A percentile compares a stretch with the other conserved stretches of the same genome.
phyloP scores from a whole-genome alignment of 2,888 invertebrate species.

The Ctenicera cuprea region DNA sequence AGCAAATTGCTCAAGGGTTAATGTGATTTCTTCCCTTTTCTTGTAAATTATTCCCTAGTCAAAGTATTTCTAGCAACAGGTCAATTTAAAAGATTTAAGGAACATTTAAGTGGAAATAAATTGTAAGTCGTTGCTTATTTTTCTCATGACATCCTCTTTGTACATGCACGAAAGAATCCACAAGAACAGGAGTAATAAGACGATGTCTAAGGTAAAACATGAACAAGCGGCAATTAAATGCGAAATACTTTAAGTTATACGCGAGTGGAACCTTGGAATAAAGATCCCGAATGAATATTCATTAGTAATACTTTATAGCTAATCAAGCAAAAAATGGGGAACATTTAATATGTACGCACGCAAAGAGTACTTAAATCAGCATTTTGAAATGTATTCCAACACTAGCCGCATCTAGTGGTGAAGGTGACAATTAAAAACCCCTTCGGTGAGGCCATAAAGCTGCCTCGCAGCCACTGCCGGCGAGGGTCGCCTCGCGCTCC shows the following conservation, averaged over 20 bases:
- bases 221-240: constrained; percentile 30
- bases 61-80: no score
- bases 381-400: constrained; percentile 44
- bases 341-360: constrained; percentile 43
- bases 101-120: no score
- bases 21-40: no score
- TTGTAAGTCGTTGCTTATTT: no score
- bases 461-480: constrained; percentile 36
- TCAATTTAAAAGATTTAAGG: no score
- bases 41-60: no score
- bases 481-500: constrained; percentile 41
- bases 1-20: no score
- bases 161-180: not conserved
- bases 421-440: constrained; percentile 57
- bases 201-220: constrained; percentile 12
- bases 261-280: constrained; percentile 21
- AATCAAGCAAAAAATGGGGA: constrained; percentile 31
- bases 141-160: no score
- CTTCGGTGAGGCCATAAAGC: constrained; percentile 54
- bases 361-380: constrained; percentile 42
- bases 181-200: not conserved
- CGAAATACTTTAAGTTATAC: constrained; percentile 9
- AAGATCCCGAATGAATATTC: constrained; percentile 39
- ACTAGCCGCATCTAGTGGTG: constrained; percentile 41
- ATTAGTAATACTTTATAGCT: constrained; percentile 36